These are phyloP conservation scores for Lineus longissimus DNA, from an alignment of 1,140 invertebrate species.

Conservation along the genomic window DNA sequence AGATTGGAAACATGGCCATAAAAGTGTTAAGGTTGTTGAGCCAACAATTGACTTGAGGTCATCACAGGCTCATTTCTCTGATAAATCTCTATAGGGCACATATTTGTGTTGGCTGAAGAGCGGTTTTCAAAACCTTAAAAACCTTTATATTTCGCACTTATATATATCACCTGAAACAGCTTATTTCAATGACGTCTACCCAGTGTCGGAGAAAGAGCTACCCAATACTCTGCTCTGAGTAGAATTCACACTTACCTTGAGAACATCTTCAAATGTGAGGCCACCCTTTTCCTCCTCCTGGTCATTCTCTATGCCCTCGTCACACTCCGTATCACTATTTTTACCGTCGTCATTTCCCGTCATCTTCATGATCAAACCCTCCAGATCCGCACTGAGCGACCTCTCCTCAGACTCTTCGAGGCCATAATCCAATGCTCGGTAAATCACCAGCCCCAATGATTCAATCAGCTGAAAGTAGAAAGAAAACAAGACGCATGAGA, in stretches of 20 bases:
- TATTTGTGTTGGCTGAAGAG: no score
- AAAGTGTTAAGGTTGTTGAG: no score
- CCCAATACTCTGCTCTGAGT: no score
- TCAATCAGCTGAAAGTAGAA: constrained; percentile 69
- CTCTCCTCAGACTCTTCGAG: constrained; percentile 78
- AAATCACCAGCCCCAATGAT: constrained; percentile 76
- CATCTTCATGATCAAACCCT: constrained; percentile 79
- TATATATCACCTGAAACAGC: no score
- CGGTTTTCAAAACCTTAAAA: no score
- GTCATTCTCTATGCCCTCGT: constrained; percentile 48
- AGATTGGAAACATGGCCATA: not conserved
- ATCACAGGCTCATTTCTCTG: no score
- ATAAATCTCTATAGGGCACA: no score
- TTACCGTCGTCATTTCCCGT: constrained; percentile 51
- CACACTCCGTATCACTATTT: constrained; percentile 27
- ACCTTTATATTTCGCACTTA: no score
- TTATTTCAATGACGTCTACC: no score
- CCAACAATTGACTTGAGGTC: no score
- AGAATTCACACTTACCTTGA: constrained; percentile 46
- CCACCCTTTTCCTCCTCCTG: constrained; percentile 27
- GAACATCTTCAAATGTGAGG: constrained; percentile 42
- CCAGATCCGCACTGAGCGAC: constrained; percentile 76
- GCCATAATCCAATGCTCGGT: constrained; percentile 82
- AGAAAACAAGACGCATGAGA: constrained; percentile 8
- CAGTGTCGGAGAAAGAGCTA: no score